Conservation (phyloP, 2,888 invertebrate species). For the Bruchidius siliquastri region DNA sequence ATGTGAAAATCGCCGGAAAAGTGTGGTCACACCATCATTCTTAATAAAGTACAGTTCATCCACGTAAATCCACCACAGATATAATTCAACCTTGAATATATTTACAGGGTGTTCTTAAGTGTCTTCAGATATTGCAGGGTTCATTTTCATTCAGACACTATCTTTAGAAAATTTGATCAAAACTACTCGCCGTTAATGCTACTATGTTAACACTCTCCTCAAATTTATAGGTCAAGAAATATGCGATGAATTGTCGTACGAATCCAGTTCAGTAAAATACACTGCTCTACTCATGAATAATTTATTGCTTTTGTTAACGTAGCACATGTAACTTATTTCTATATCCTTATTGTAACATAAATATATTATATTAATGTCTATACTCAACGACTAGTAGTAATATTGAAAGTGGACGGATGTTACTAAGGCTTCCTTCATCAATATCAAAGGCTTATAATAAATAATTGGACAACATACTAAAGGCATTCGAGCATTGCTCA, state of each 20-base stretch:
- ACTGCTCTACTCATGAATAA: background rate
- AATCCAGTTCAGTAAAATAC: background rate
- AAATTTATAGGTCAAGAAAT: too few relatives aligned
- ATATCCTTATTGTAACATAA: background rate
- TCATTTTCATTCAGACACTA: too few relatives aligned
- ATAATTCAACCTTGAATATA: too few relatives aligned
- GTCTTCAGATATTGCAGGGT: too few relatives aligned
- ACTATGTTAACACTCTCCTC: too few relatives aligned
- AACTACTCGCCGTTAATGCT: too few relatives aligned
- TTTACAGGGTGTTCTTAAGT: too few relatives aligned
- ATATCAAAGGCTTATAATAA: background rate
- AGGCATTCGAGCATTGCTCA: background rate
- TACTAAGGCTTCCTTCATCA: background rate
- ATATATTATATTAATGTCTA: background rate
- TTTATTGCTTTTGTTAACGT: background rate
- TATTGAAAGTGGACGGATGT: background rate
- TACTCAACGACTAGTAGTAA: background rate
- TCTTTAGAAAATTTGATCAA: too few relatives aligned
- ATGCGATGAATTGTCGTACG: too few relatives aligned
- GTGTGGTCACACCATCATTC: background rate
- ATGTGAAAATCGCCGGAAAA: background rate
- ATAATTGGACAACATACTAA: background rate
- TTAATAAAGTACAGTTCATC: background rate
- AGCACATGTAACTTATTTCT: background rate
- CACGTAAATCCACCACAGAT: too few relatives aligned